A percentile compares a stretch with the other conserved stretches of the same genome.
phyloP scores from a whole-genome alignment of 2,797 vertebrate species.

The Molossus molossus region DNA sequence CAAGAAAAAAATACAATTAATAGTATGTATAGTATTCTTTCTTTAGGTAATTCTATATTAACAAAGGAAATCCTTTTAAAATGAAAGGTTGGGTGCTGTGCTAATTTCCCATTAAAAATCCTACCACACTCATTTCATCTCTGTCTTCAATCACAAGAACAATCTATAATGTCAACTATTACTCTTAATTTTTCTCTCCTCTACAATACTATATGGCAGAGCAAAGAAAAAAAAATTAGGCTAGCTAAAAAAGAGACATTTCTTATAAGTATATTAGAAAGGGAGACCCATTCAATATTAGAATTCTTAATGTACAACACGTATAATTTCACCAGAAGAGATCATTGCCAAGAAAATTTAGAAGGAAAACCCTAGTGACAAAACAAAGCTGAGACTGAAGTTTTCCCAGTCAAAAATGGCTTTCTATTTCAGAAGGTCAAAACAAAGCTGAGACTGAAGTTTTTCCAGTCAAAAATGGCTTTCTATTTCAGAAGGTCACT shows the following conservation, averaged over 20 bases:
- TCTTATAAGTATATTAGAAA: not conserved
- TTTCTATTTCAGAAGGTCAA: too few species aligned
- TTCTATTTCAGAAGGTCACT: not conserved
- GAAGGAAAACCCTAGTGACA: not conserved
- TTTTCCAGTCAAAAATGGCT: not conserved
- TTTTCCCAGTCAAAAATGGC: not conserved
- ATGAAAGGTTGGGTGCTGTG: not conserved
- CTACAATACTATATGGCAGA: not conserved
- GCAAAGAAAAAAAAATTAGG: not conserved
- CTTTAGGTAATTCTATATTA: not conserved
- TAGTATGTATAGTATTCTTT: not conserved
- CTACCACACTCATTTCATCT: not conserved
- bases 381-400: not conserved
- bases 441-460: not conserved
- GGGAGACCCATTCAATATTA: not conserved
- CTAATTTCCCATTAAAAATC: not conserved
- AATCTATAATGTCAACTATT: not conserved
- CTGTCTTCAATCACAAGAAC: not conserved
- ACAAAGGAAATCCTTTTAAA: not conserved
- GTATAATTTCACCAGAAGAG: not conserved
- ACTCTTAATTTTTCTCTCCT: not conserved
- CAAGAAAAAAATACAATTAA: not conserved
- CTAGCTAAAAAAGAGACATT: not conserved
- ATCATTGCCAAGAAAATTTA: not conserved
- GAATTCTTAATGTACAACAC: not conserved